Evolutionary conservation across 1,140 invertebrate genomes (phyloP).

Genomic region (Formica exsecta): DNA sequence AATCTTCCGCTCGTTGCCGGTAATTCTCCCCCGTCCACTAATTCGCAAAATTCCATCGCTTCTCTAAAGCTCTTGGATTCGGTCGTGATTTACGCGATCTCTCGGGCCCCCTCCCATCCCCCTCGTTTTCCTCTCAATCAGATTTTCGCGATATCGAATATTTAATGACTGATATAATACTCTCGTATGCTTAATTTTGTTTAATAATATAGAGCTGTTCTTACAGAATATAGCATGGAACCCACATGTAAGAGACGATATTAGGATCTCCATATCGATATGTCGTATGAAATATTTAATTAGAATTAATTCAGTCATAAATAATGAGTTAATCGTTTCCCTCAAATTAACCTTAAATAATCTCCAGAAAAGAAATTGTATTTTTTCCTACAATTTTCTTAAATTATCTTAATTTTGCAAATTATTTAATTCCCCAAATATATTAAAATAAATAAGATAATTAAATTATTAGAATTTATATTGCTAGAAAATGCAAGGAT

Average conservation of each 20-base stretch:
- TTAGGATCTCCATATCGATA: background rate
- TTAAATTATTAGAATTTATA: no score
- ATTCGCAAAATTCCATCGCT: slow-evolving; percentile 71
- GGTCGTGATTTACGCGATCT: slow-evolving; percentile 19
- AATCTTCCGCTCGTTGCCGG: slow-evolving; percentile 80
- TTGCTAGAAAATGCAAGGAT: background rate
- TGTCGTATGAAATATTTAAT: background rate
- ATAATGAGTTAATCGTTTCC: background rate
- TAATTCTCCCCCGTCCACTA: slow-evolving; percentile 42
- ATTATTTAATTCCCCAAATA: background rate
- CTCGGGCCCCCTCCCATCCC: background rate
- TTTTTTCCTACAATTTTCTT: background rate
- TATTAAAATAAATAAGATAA: no score
- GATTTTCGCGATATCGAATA: slow-evolving; percentile 8
- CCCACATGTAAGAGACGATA: background rate
- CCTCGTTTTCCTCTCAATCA: background rate
- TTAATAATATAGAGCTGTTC: background rate
- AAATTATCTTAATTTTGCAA: background rate
- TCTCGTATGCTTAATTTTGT: background rate
- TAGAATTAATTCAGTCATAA: background rate
- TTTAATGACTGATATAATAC: slow-evolving; percentile 17
- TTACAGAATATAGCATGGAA: background rate
- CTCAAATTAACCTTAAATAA: background rate
- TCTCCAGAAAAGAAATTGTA: background rate
- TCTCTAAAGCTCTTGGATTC: slow-evolving; percentile 28